Base-by-base conservation (phyloP, 1,140 invertebrate genomes). In the Lordiphosa mommai region DNA sequence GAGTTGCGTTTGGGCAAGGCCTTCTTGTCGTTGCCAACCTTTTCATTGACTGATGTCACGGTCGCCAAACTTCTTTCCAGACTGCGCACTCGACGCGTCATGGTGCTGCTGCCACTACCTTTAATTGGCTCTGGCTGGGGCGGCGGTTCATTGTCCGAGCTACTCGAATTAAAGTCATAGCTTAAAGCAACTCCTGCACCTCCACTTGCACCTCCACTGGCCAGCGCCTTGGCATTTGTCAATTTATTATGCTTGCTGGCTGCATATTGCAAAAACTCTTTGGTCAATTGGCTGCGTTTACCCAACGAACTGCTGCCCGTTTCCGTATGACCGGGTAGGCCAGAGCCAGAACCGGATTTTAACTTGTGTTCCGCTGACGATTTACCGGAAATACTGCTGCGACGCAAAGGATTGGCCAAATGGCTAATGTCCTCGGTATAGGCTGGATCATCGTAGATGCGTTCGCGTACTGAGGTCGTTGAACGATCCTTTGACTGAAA, bases 401-500 rank as follows among this genome's bases (percentile, higher is more conserved):
- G 73, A 6, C 88, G 77, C 55, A 87, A 46, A 4, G 88, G 88
- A 32, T 88, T 86, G 0, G 88, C 88, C 40, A 89, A 50, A 36
- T 89, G 88, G 44, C 88, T 88, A 10, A 89, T 89, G 48, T 89
- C 88, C 38, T 88, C 88, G 2, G 88, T 89, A 33, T 88, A 89
- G 16, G 88, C 88, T 1, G 88, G 88, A 66, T 89, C 88, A 66
- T 89, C 88, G 4, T 88, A 82, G 29, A 88, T 88, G 7, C 88
- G 72, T 37, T 89, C 88, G 13, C 87, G 72, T 3, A 88, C 84
- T 4, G 59, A 50, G 0, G 61, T 76, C 0, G 82, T 38, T 9
- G 87, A 73, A 3, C 82, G 77, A 48, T 87, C 84, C 43, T 88
- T 89, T 1, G 66, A 58, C 86, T 89, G 49, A 1, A 27, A 27